Conservation (phyloP, 2,888 invertebrate species). For the Napeogenes sylphis region DNA sequence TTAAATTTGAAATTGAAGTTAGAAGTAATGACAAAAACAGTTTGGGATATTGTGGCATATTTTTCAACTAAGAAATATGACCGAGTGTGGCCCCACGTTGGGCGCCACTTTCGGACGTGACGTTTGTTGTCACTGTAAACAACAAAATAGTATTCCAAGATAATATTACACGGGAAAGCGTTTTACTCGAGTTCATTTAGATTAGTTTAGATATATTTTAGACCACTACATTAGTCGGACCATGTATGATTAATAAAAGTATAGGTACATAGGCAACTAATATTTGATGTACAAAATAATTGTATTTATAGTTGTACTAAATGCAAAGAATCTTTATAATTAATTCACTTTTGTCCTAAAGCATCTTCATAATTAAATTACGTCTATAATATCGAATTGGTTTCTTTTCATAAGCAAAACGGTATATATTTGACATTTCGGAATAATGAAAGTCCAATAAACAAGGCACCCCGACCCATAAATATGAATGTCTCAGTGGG, state of each 20-base stretch:
- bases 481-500: conserved; percentile 47
- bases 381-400: neutral
- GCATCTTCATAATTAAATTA: too few relatives aligned
- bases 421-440: conserved; percentile 10
- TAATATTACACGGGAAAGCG: conserved; percentile 29
- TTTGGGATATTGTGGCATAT: conserved; percentile 35
- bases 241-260: too few relatives aligned
- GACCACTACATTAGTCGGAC: neutral
- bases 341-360: too few relatives aligned
- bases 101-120: conserved; percentile 48
- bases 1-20: neutral
- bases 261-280: too few relatives aligned
- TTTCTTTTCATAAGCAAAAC: neutral
- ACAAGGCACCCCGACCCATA: conserved; percentile 42
- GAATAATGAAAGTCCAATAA: conserved; percentile 37
- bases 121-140: conserved; percentile 59
- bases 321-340: too few relatives aligned
- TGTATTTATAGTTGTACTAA: too few relatives aligned
- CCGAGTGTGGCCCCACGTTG: conserved; percentile 42
- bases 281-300: too few relatives aligned
- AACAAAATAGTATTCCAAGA: conserved; percentile 33
- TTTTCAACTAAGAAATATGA: conserved; percentile 49
- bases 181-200: conserved; percentile 22
- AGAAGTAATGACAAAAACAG: conserved; percentile 12
- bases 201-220: conserved; percentile 23